phyloP scores from a whole-genome alignment of 2,888 invertebrate genomes.

The Oligia latruncula region DNA sequence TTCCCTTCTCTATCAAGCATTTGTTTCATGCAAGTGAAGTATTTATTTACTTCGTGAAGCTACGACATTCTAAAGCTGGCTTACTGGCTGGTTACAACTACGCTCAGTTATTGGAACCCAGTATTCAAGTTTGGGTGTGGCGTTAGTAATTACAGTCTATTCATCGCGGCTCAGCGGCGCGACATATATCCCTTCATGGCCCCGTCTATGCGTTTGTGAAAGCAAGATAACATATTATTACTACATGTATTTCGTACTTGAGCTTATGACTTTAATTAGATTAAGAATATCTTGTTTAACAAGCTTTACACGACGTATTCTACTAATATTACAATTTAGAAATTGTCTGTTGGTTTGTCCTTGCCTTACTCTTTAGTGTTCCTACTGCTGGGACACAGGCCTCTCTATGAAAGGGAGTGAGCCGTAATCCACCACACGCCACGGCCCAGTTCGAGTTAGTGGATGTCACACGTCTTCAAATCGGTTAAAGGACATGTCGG shows the following conservation, averaged over 20 bases:
- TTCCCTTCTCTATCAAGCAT: not conserved
- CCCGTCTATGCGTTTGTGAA: constrained; percentile 46
- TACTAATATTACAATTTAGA: not conserved
- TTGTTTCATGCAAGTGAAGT: constrained; percentile 4
- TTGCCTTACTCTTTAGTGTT: too few species aligned
- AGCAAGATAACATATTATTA: constrained; percentile 54
- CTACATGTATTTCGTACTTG: constrained; percentile 19
- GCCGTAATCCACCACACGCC: too few species aligned
- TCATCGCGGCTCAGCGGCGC: constrained; percentile 61
- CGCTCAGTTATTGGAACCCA: constrained; percentile 48
- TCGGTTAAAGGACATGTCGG: too few species aligned
- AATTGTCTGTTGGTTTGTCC: constrained; percentile 4
- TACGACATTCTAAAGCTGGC: constrained; percentile 47
- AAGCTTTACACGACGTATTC: constrained; percentile 9
- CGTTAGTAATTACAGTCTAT: constrained; percentile 72
- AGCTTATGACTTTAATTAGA: constrained; percentile 36
- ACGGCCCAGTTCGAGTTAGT: too few species aligned
- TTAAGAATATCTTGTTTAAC: constrained; percentile 42
- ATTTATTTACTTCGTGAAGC: constrained; percentile 8
- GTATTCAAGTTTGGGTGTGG: constrained; percentile 60
- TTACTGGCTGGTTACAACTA: constrained; percentile 15
- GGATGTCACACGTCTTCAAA: too few species aligned
- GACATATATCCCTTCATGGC: constrained; percentile 20
- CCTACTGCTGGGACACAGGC: too few species aligned
- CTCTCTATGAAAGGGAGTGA: too few species aligned